Evolutionary conservation across 2,888 invertebrate species (phyloP).

Genomic region (Spodoptera littoralis): DNA sequence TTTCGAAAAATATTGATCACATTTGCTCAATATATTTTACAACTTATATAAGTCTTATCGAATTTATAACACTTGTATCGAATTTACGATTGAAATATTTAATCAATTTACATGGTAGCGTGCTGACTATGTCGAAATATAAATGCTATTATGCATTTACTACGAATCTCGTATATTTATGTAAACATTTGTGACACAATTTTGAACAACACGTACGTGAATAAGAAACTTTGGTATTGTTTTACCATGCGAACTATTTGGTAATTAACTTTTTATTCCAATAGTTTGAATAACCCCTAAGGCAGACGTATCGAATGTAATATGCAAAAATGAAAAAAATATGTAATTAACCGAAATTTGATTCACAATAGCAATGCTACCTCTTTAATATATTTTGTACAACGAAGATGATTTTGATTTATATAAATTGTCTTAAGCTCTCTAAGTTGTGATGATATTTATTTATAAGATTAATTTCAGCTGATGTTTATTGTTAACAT

Average conservation of each 20-base stretch:
- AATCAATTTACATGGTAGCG: conserved; percentile 9
- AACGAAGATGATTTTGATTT: conserved; percentile 53
- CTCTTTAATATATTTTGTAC: conserved; percentile 33
- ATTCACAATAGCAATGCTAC: conserved; percentile 14
- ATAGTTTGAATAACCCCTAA: too few species aligned
- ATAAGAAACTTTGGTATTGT: too few species aligned
- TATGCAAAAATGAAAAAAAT: not conserved
- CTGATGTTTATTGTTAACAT: conserved; percentile 7
- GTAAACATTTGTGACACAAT: too few species aligned
- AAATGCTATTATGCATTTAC: not conserved
- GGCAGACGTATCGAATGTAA: too few species aligned
- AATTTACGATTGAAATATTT: conserved; percentile 34
- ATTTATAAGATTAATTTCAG: conserved; percentile 43
- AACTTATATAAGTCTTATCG: conserved; percentile 43
- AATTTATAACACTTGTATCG: conserved; percentile 49
- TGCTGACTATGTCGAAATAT: conserved; percentile 16
- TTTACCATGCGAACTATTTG: too few species aligned
- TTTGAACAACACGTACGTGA: too few species aligned
- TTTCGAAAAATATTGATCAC: conserved; percentile 30
- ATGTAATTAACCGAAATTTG: not conserved
- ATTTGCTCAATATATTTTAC: conserved; percentile 46
- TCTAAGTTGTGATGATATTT: conserved; percentile 69
- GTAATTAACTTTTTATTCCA: too few species aligned
- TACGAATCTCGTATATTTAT: too few species aligned
- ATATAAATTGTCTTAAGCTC: conserved; percentile 56